Base-by-base conservation (phyloP, 2,888 invertebrate genomes). In the Ophioninae sp. region DNA sequence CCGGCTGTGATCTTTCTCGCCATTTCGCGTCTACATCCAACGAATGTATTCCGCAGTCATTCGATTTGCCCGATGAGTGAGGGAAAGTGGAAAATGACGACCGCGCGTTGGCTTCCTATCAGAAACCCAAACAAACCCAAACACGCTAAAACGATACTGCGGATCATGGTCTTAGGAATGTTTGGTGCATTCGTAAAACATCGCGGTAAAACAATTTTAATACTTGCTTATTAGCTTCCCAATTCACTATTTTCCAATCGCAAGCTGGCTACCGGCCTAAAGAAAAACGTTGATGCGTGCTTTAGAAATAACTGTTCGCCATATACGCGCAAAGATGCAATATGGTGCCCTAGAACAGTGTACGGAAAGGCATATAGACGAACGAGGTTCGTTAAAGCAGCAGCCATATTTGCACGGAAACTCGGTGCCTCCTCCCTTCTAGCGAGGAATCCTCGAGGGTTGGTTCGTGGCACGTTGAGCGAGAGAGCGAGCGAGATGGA, bases 381-480 rank as follows among this genome's bases (percentile, higher is more conserved):
- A 79, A 75, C 76, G 87, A 88, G 88, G 87, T 91, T 90, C 88
- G 91, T 91, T 90, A 90, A 90, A 91, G 91, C 91, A 68, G 64
- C 85, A 89, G 91, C 91, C 92, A 92, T 92, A 91, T 91, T 92
- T 91, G 91, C 90, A 87, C 87, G 88, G 83, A 85, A 84, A 84
- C 88, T 85, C 85, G 86, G 85, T 87, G 80, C 86, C 88, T 89
- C 89, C 88, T 88, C 87, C 87, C 87, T 76, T 59, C 64, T 56
- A 86, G 86, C 86, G 84, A 72, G 85, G 86, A 88, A 90, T 90
- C 89, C 91, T 91, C 89, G 89, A 89, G 90, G 90, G 86, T 88
- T 90, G 89, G 91, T 77, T 86, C 80, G 81, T 73, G 64, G 67
- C 77, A 67, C 73, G 79, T 77, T 51, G 80, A 30, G 79, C 44